Conservation (phyloP, 35 echinoderm and acorn worm genomes). For the Apostichopus parvimensis region DNA sequence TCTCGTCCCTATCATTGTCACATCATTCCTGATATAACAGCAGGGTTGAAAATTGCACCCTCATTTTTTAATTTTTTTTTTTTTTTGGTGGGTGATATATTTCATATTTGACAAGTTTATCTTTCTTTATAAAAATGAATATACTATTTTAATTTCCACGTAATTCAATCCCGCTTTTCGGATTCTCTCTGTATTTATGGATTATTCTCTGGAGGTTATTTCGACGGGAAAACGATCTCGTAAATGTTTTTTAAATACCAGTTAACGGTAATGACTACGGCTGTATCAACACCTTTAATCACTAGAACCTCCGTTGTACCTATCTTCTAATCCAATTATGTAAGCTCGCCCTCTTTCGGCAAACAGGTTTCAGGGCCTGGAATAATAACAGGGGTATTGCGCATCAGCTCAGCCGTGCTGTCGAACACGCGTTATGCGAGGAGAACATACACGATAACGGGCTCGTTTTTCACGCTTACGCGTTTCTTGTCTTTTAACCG, state of each 20-base stretch:
- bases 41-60: neutral
- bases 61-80: neutral
- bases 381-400: neutral
- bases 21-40: neutral
- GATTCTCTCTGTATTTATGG: neutral
- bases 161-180: neutral
- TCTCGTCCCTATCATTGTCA: neutral
- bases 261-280: conserved; percentile 48
- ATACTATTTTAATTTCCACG: neutral
- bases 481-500: neutral
- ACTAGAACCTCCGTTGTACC: neutral
- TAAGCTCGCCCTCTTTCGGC: conserved; percentile 43
- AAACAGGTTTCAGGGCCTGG: neutral
- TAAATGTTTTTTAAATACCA: conserved; percentile 52
- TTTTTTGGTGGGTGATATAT: neutral
- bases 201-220: conserved; percentile 35
- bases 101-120: conserved; percentile 19
- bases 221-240: conserved; percentile 30
- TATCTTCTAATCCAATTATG: conserved; percentile 44
- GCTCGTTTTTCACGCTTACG: neutral
- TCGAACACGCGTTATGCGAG: neutral
- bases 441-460: neutral
- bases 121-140: neutral
- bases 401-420: conserved; percentile 27
- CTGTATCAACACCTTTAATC: conserved; percentile 38